These are phyloP conservation scores for Oithona nana DNA, from an alignment of 2,888 invertebrate species.

Conservation along the genomic window DNA sequence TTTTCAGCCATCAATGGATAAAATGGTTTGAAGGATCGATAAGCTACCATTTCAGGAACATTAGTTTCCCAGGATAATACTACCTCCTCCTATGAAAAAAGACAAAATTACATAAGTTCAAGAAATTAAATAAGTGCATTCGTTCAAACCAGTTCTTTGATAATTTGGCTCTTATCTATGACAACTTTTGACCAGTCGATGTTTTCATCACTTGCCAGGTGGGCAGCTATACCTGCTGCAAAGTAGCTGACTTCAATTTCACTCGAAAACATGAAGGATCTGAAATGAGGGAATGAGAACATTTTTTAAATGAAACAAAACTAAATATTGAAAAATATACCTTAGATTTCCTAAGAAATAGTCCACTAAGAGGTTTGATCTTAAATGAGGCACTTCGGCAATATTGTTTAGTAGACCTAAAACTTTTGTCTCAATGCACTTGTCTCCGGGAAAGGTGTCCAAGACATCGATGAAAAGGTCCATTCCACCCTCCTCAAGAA, in stretches of 20 bases:
- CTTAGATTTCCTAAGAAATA: conserved; percentile 36
- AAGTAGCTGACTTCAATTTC: conserved; percentile 51
- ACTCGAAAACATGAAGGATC: conserved; percentile 35
- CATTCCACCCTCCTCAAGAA: conserved; percentile 45
- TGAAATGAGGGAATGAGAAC: conserved; percentile 22
- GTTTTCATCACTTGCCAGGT: conserved; percentile 41
- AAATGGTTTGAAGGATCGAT: conserved; percentile 49
- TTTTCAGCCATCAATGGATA: conserved; percentile 40
- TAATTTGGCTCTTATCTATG: conserved; percentile 27
- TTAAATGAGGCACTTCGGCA: conserved; percentile 43
- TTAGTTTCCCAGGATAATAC: conserved; percentile 45
- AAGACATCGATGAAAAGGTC: conserved; percentile 44
- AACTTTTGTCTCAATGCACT: conserved; percentile 53
- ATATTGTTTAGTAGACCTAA: conserved; percentile 52
- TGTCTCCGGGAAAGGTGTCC: conserved; percentile 40
- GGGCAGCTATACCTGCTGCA: conserved; percentile 50
- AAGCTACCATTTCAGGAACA: conserved; percentile 53
- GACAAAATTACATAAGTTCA: not conserved
- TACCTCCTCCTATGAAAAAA: conserved; percentile 31
- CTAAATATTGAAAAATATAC: conserved; percentile 22
- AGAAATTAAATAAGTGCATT: not conserved
- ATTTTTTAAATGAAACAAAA: not conserved
- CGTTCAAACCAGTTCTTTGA: conserved; percentile 33
- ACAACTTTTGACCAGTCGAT: conserved; percentile 33
- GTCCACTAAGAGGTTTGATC: conserved; percentile 35